phyloP scores from a whole-genome alignment of 2,888 invertebrate species.

The Parascotia fuliginaria region DNA sequence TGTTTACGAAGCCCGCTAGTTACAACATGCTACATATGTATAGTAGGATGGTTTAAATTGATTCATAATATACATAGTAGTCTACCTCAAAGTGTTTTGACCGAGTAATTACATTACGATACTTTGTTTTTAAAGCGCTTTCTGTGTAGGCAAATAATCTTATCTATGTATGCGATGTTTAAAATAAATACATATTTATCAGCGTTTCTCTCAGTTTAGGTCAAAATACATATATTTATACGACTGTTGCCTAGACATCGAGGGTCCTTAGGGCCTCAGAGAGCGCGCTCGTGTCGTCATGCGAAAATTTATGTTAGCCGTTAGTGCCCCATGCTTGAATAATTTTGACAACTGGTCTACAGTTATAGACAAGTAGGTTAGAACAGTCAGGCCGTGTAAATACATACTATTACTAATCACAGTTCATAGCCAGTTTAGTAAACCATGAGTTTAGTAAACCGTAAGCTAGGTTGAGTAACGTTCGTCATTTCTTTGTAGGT shows the following conservation, averaged over 20 bases:
- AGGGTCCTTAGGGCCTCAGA: not conserved
- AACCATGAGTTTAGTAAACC: not conserved
- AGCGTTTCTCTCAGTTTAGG: not conserved
- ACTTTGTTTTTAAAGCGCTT: no score
- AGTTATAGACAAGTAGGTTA: conserved; percentile 2
- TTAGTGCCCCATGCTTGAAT: conserved; percentile 3
- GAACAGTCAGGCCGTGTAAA: conserved; percentile 1
- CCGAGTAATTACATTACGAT: no score
- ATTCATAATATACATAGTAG: no score
- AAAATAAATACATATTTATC: not conserved
- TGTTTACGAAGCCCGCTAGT: no score
- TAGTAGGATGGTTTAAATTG: no score
- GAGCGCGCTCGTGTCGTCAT: not conserved
- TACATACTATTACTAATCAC: not conserved
- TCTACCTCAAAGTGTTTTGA: no score
- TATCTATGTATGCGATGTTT: not conserved
- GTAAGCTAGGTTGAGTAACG: no score
- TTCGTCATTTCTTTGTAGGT: no score
- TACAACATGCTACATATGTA: no score
- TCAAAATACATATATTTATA: not conserved
- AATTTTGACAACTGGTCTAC: conserved; percentile 1
- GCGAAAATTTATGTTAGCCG: conserved; percentile 1
- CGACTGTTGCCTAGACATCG: not conserved
- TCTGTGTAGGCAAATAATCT: no score
- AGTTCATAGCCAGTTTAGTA: not conserved